phyloP scores from a whole-genome alignment of 1,140 invertebrate genomes.

The Arctopsyche grandis region DNA sequence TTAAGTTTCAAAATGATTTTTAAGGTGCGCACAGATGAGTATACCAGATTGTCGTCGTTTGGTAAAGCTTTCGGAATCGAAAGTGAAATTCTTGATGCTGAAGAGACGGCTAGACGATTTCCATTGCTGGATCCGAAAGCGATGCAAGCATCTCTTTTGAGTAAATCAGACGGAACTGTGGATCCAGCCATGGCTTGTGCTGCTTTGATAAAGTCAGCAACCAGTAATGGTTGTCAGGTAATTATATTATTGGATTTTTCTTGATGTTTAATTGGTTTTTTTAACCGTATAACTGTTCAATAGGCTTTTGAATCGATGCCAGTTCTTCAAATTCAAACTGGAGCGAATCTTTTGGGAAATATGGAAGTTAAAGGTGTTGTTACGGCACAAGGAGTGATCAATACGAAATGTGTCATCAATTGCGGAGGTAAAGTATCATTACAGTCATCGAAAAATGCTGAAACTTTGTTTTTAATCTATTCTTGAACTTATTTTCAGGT shows the following conservation, averaged over 20 bases:
- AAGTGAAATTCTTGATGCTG: conserved; percentile 75
- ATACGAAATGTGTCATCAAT: conserved; percentile 80
- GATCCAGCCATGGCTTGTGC: conserved; percentile 84
- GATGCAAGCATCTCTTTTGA: conserved; percentile 81
- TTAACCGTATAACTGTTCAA: background rate
- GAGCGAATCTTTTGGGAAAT: conserved; percentile 71
- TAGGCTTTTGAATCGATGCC: conserved; percentile 81
- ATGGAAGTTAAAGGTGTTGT: conserved; percentile 79
- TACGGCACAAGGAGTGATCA: conserved; percentile 77
- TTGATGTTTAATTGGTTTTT: background rate
- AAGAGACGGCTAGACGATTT: conserved; percentile 81
- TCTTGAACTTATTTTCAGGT: conserved; percentile 63
- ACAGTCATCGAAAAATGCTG: no score
- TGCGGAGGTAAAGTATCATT: conserved; percentile 72
- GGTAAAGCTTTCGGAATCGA: conserved; percentile 82
- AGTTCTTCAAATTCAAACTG: conserved; percentile 74
- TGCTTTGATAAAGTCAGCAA: conserved; percentile 77
- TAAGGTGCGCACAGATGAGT: conserved; percentile 84
- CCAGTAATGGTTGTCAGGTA: conserved; percentile 75
- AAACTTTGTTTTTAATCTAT: background rate
- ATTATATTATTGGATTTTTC: conserved; percentile 38
- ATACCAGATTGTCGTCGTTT: conserved; percentile 80
- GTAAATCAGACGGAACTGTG: conserved; percentile 82
- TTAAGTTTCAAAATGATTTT: conserved; percentile 42
- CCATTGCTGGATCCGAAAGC: conserved; percentile 79